These are phyloP conservation scores for Corbicula japonica DNA, from an alignment of 2,888 invertebrate species.

Conservation along the genomic window DNA sequence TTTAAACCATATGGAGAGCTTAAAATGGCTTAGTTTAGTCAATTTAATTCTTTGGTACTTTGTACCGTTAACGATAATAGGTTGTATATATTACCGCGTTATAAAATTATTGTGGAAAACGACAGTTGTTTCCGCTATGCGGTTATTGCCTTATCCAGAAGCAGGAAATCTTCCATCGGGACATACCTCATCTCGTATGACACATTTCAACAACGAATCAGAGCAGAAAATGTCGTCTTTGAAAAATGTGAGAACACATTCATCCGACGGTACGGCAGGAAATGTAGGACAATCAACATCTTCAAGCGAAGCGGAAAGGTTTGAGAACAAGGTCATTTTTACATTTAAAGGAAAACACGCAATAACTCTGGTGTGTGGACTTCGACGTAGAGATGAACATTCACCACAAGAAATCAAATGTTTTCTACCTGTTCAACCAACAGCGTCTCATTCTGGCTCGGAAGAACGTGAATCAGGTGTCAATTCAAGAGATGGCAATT, in stretches of 20 bases:
- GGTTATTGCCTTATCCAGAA: slow-evolving; percentile 31
- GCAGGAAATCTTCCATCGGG: not conserved
- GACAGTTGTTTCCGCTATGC: slow-evolving; percentile 44
- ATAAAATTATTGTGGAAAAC: slow-evolving; percentile 93
- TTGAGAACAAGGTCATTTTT: slow-evolving; percentile 19
- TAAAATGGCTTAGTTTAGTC: slow-evolving; percentile 87
- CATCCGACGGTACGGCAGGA: not conserved
- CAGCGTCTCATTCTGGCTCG: not conserved
- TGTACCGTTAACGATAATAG: slow-evolving; percentile 92
- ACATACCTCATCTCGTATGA: not conserved
- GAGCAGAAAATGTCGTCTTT: not conserved
- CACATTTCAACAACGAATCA: not conserved
- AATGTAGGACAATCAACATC: not conserved
- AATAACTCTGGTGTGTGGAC: slow-evolving; percentile 26
- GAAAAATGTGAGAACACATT: not conserved
- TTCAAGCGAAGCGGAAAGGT: slow-evolving; percentile 18
- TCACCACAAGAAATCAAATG: slow-evolving; percentile 17
- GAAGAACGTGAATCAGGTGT: not conserved
- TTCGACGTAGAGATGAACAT: not conserved
- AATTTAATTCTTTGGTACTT: slow-evolving; percentile 94
- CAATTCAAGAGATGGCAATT: not conserved
- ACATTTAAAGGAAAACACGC: slow-evolving; percentile 25
- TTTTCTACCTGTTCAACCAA: not conserved
- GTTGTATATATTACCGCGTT: slow-evolving; percentile 93
- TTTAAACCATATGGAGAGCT: slow-evolving; percentile 40